Evolutionary conservation across 2,113 vertebrate genomes (phyloP).

Genomic region (Scomber colias): DNA sequence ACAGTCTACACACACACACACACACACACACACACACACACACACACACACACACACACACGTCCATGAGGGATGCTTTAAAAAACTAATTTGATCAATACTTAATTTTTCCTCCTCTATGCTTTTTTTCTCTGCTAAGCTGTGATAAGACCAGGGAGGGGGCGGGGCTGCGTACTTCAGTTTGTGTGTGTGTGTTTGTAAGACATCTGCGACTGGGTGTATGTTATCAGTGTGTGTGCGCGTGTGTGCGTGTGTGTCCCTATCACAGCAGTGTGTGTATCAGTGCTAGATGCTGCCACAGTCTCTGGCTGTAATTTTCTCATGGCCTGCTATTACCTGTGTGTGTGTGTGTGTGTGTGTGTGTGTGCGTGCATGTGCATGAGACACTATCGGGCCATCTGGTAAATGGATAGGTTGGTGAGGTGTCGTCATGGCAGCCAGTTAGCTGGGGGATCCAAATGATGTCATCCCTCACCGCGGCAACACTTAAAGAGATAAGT

Average conservation of each 20-base stretch:
- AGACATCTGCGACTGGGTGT: constrained; percentile 37
- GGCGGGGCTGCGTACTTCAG: constrained; percentile 63
- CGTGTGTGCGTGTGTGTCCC: constrained; percentile 35
- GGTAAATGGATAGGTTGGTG: too few species aligned
- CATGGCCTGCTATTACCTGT: constrained; percentile 73
- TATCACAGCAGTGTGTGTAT: constrained; percentile 56
- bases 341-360: constrained; percentile 46
- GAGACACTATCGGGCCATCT: constrained; percentile 4
- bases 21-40: constrained; percentile 23
- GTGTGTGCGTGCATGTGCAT: constrained; percentile 26
- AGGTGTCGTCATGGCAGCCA: constrained; percentile 86
- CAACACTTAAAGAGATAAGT: constrained; percentile 99
- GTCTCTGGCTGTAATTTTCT: constrained; percentile 69
- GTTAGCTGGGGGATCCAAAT: constrained; percentile 96
- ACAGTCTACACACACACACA: background rate
- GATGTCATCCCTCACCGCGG: constrained; percentile 99
- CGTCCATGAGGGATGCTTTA: constrained; percentile 90
- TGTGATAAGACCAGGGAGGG: constrained; percentile 91
- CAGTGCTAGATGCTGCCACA: constrained; percentile 57
- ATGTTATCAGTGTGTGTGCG: constrained; percentile 50
- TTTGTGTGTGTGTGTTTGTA: constrained; percentile 47
- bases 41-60: constrained; percentile 46
- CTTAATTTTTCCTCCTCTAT: constrained; percentile 96
- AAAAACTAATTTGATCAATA: constrained; percentile 99
- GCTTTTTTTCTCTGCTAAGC: constrained; percentile 94